Percentiles rank a stretch among this genome's conserved stretches.
Conservation (phyloP, 2,888 invertebrate genomes). For the Cephus pygmeus region DNA sequence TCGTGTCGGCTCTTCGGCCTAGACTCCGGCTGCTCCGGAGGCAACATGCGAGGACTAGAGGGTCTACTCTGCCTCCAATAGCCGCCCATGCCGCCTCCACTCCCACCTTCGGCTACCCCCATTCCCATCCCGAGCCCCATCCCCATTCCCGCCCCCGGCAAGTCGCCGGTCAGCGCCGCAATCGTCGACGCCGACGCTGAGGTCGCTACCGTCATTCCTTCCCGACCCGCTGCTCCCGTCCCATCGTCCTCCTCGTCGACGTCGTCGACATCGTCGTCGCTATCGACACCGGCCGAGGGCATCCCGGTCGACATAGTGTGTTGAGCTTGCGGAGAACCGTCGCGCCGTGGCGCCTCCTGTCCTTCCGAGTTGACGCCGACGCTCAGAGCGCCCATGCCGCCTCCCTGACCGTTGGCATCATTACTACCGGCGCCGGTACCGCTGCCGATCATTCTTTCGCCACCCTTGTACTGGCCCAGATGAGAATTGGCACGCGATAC, state of each 20-base stretch:
- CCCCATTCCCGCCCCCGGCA: conserved; percentile 37
- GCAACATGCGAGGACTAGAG: conserved; percentile 69
- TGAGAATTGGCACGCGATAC: conserved; percentile 50
- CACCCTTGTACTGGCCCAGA: conserved; percentile 46
- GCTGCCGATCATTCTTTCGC: conserved; percentile 53
- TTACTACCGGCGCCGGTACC: conserved; percentile 64
- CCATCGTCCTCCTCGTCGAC: conserved; percentile 45
- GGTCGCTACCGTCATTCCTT: conserved; percentile 30
- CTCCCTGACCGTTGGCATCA: conserved; percentile 65
- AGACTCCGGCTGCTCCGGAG: conserved; percentile 68
- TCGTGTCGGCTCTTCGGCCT: conserved; percentile 71
- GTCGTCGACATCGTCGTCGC: conserved; percentile 35
- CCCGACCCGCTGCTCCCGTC: conserved; percentile 32
- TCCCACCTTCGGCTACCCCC: conserved; percentile 42
- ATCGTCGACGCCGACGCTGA: conserved; percentile 46
- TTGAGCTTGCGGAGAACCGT: conserved; percentile 57
- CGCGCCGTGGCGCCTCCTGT: conserved; percentile 66
- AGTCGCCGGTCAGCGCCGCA: conserved; percentile 47
- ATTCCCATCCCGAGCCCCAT: conserved; percentile 30
- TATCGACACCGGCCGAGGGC: conserved; percentile 39
- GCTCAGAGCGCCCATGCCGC: conserved; percentile 67
- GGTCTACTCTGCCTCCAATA: conserved; percentile 67
- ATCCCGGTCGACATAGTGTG: conserved; percentile 37
- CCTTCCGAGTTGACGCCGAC: conserved; percentile 65
- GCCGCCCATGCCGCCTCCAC: conserved; percentile 68